Conservation (phyloP, 2,797 vertebrate genomes). For the Phrynocephalus guinanensis region DNA sequence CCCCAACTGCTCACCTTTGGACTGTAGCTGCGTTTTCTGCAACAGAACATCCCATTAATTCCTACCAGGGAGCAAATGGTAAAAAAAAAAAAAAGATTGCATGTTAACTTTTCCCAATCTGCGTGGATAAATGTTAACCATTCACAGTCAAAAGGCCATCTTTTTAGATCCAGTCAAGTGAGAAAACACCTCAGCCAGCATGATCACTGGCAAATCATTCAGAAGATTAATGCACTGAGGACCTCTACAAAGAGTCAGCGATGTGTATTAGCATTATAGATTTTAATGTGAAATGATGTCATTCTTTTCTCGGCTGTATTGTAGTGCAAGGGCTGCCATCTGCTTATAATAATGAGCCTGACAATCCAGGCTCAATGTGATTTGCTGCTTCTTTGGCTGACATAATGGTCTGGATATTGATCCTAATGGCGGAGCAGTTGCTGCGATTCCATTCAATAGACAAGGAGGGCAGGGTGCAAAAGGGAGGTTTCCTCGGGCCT, state of each 20-base stretch:
- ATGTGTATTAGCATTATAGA: conserved; percentile 95
- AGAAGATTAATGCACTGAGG: conserved; percentile 80
- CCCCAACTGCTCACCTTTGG: conserved; percentile 35
- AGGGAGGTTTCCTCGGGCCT: conserved; percentile 51
- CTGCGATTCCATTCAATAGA: conserved; percentile 85
- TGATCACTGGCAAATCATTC: conserved; percentile 76
- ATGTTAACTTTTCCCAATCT: conserved; percentile 79
- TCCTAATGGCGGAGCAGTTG: conserved; percentile 86
- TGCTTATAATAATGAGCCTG: conserved; percentile 96
- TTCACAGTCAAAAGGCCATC: conserved; percentile 74
- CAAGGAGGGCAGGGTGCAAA: conserved; percentile 77
- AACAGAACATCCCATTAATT: conserved; percentile 76
- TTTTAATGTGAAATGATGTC: conserved; percentile 97
- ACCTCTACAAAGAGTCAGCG: conserved; percentile 79
- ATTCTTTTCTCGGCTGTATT: conserved; percentile 86
- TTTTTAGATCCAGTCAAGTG: conserved; percentile 80
- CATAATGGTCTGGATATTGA: conserved; percentile 91
- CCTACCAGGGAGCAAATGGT: conserved; percentile 75
- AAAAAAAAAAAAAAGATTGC: conserved; percentile 73
- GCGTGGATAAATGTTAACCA: conserved; percentile 79
- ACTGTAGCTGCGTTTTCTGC: conserved; percentile 63
- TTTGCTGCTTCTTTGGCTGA: conserved; percentile 88
- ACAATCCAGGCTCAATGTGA: conserved; percentile 90
- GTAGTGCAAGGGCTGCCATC: conserved; percentile 89
- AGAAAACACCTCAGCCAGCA: conserved; percentile 71